Evolutionary conservation across 1,140 invertebrate genomes (phyloP), one percentile per base, ranked within the genome.

Genomic region (Drosophila oshimai): DNA sequence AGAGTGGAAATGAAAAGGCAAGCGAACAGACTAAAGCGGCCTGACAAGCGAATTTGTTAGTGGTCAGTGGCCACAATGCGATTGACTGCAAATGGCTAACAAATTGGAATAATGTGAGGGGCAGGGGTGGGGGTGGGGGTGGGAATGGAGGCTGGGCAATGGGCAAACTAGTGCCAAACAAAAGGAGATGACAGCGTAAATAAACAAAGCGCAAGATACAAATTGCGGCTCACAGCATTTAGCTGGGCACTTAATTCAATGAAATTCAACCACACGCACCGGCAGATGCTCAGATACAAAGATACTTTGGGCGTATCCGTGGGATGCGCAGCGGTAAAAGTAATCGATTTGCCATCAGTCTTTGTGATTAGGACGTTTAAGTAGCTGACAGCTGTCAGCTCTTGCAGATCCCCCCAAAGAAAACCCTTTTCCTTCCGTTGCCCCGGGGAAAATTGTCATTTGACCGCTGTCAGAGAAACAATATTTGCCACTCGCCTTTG

Each of bases 81-180:
- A 74, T 73, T 64, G 74, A 74, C 79, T 83, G 70, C 74, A 84
- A 83, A 83, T 78, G 79, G 79, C 74, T 37, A 77, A 65, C 78
- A 61, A 77, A 83, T 64, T 69, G 62, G 28, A 26, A 50, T n/a
- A n/a, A n/a, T n/a, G n/a, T n/a, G n/a, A n/a, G n/a, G n/a, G n/a
- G n/a, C n/a, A n/a, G n/a, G n/a, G n/a, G n/a, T n/a, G n/a, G n/a
- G n/a, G n/a, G n/a, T n/a, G n/a, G n/a, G n/a, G n/a, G n/a, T n/a
- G n/a, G n/a, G n/a, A 24, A 12, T 22, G 28, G 46, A 22, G 46
- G 41, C 33, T 33, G 39, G 39, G 36, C 33, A 26, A 18, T 34
- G 34, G 42, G 10, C 22, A 31, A 41, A 33, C 50, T 68, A 61
- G 74, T 50, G 55, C 45, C 71, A 54, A 83, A 83, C 79, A 84